Conservation (phyloP, 2,113 vertebrate genomes). For the Saccopteryx bilineata region DNA sequence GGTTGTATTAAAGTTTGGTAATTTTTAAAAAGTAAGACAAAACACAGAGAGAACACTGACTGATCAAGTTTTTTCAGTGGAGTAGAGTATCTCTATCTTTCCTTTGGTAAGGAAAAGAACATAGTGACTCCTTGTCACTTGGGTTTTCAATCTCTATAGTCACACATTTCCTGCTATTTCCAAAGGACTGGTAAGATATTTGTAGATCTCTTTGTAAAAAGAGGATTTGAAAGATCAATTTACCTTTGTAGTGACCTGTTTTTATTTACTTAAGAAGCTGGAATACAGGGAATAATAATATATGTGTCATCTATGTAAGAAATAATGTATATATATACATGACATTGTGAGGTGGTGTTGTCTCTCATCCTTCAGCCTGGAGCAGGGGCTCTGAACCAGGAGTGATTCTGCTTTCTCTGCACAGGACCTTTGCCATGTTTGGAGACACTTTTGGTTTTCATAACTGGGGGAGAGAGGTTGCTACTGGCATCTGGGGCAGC, state of each 20-base stretch:
- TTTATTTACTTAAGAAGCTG: not conserved
- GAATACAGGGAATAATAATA: not conserved
- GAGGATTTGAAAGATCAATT: not conserved
- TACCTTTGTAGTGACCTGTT: not conserved
- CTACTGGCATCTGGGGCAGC: not conserved
- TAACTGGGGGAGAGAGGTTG: not conserved
- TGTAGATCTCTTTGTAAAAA: slow-evolving; percentile 7
- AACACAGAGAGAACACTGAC: not conserved
- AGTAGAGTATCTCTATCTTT: not conserved
- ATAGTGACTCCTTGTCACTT: too few relatives aligned
- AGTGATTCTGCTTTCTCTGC: rapidly evolving
- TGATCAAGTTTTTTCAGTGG: not conserved
- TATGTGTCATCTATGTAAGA: not conserved
- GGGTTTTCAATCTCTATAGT: not conserved
- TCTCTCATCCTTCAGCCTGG: not conserved
- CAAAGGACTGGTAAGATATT: not conserved
- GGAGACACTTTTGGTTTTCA: not conserved
- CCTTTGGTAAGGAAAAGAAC: not conserved
- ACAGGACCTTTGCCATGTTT: not conserved
- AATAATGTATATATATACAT: not conserved
- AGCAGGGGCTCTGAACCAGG: not conserved
- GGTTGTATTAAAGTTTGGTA: not conserved
- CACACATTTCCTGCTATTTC: not conserved
- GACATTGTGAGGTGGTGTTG: not conserved
- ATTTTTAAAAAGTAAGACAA: not conserved